Evolutionary conservation across 2,888 invertebrate genomes (phyloP).

Genomic region (Agrypnus murinus): DNA sequence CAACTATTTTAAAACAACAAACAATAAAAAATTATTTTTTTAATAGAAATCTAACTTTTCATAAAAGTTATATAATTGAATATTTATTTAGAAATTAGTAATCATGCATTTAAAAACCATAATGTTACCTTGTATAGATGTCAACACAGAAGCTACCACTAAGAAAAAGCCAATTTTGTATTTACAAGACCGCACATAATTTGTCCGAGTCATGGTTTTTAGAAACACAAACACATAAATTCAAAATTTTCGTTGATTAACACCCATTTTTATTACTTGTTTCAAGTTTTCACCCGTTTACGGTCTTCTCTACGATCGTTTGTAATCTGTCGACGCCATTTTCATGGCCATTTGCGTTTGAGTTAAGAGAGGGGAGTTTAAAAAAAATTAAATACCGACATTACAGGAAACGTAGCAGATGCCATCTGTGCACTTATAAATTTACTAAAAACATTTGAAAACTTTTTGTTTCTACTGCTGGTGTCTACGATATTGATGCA

Average conservation of each 20-base stretch:
- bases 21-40: neutral
- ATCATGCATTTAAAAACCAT: conserved; percentile 62
- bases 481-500: no score
- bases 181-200: conserved; percentile 58
- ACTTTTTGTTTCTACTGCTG: no score
- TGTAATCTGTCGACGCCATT: conserved; percentile 56
- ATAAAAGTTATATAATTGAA: conserved; percentile 13
- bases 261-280: conserved; percentile 54
- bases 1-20: no score
- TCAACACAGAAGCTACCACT: conserved; percentile 65
- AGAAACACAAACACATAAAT: conserved; percentile 46
- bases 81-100: conserved; percentile 26
- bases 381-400: conserved; percentile 5
- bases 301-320: conserved; percentile 45
- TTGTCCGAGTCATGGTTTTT: conserved; percentile 62
- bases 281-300: conserved; percentile 48
- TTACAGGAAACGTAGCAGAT: no score
- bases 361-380: conserved; percentile 46
- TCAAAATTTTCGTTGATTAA: conserved; percentile 51
- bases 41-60: neutral
- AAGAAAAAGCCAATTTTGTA: conserved; percentile 63
- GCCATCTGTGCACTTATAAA: no score
- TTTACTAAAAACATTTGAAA: no score
- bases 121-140: conserved; percentile 67
- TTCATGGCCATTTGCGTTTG: conserved; percentile 47